Percentiles rank a stretch among this genome's conserved stretches.
phyloP scores from a whole-genome alignment of 2,113 vertebrate genomes.

The Elephantulus edwardii region DNA sequence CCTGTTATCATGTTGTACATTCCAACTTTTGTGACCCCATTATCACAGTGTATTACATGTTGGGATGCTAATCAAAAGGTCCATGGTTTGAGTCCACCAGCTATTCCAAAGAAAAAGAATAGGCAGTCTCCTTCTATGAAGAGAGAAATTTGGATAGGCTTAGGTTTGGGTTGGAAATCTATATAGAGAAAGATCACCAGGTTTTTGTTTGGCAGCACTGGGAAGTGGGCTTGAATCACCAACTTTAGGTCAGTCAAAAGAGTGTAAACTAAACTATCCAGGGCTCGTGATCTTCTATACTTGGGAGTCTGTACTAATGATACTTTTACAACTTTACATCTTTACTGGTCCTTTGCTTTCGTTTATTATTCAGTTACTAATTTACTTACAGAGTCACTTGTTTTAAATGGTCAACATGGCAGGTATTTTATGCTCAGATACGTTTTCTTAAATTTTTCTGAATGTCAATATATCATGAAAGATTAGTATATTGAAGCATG shows the following conservation, averaged over 20 bases:
- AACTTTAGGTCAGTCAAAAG: background rate
- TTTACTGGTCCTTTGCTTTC: background rate
- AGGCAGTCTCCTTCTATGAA: no score
- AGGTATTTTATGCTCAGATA: constrained; percentile 7
- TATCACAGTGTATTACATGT: background rate
- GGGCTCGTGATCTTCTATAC: background rate
- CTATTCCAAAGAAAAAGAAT: no score
- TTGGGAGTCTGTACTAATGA: background rate
- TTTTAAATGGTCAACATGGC: background rate
- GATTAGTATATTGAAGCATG: background rate
- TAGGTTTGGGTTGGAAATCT: background rate
- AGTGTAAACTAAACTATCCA: background rate
- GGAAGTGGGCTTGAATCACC: background rate
- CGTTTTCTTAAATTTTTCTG: background rate
- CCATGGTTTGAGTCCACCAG: no score
- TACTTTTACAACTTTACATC: background rate
- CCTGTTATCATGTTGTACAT: background rate
- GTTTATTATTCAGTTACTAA: background rate
- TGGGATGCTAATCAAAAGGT: background rate
- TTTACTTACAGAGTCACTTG: constrained; percentile 11
- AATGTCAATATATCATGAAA: background rate
- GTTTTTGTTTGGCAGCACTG: background rate
- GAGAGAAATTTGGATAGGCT: no score
- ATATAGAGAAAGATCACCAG: background rate
- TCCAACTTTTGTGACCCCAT: background rate